Base-by-base conservation (phyloP, 1,140 invertebrate genomes). In the Diorhabda sublineata region DNA sequence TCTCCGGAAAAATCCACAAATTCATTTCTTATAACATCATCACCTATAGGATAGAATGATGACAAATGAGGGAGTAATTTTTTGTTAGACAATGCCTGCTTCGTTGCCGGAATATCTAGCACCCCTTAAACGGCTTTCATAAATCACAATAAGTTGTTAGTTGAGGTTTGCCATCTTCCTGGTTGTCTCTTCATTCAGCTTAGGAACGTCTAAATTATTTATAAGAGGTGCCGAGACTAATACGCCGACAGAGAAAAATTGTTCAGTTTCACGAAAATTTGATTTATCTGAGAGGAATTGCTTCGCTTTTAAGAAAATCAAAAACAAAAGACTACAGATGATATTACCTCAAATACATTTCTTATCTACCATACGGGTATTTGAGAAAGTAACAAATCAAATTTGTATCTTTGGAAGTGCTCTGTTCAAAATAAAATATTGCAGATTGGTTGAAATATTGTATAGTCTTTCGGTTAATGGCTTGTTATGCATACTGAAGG, bases 121-220 rank as follows among this genome's bases (percentile, higher is more conserved):
- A 52, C 47, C 47, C 47, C 47, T 52, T 52, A 52, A 52, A 52
- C 47, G 47, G 47, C 47, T 52, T 52, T n/a, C 47, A 52, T 52
- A 52, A 52, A 52, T 52, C 47, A 52, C 47, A 52, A 52, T 52
- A 52, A 52, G 47, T 52, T 52, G 47, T 52, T 52, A n/a, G 47
- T 52, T 52, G 47, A 52, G 47, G 47, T 52, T 52, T 52, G 47
- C 47, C 47, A 52, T 52, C 47, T 52, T 52, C n/a, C 6, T 6
- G 47, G 47, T n/a, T 52, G 47, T 52, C 47, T 52, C n/a, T 52
- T 52, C 47, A 52, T 52, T 8, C n/a, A 52, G 47, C 47, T n/a
- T n/a, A 52, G n/a, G 47, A n/a, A 52, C 47, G 47, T 52, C 47
- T 52, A 52, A 52, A 52, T 52, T 52, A 52, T 52, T 52, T 52